These are phyloP conservation scores for Phoxinus dragarum DNA, from an alignment of 2,797 vertebrate genomes.

Conservation along the genomic window DNA sequence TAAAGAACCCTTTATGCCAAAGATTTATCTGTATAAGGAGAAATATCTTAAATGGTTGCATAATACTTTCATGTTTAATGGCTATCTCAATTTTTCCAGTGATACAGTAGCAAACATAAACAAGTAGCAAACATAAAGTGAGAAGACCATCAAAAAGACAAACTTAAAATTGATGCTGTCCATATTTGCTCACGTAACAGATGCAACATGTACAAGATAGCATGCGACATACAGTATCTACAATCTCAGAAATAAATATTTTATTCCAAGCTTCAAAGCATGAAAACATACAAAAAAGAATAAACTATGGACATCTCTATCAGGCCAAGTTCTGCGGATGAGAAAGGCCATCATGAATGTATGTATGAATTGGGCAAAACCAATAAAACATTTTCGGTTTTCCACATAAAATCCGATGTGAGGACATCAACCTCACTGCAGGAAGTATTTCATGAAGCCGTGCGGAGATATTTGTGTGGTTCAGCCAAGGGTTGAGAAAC, in stretches of 20 bases:
- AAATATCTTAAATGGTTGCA: too few species aligned
- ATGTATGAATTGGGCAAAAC: slow-evolving; percentile 6
- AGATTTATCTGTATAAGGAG: neutral
- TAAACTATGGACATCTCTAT: neutral
- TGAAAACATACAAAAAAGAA: neutral
- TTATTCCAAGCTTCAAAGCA: neutral
- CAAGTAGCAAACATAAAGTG: neutral
- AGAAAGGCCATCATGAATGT: neutral
- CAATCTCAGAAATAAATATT: neutral
- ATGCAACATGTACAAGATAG: neutral
- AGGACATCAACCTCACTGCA: neutral
- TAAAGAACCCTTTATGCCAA: neutral
- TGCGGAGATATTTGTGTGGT: neutral
- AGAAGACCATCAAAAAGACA: neutral
- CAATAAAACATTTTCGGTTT: neutral
- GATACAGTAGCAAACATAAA: neutral
- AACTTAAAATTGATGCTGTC: neutral
- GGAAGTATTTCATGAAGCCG: neutral
- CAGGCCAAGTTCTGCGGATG: neutral
- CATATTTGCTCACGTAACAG: neutral
- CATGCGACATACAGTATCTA: neutral
- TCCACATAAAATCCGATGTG: neutral
- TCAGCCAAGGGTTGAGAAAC: neutral
- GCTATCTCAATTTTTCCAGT: neutral
- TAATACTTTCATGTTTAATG: neutral